Percentiles rank a stretch among this genome's conserved stretches.
Conservation (phyloP, 2,888 invertebrate genomes). For the Hesperia comma region DNA sequence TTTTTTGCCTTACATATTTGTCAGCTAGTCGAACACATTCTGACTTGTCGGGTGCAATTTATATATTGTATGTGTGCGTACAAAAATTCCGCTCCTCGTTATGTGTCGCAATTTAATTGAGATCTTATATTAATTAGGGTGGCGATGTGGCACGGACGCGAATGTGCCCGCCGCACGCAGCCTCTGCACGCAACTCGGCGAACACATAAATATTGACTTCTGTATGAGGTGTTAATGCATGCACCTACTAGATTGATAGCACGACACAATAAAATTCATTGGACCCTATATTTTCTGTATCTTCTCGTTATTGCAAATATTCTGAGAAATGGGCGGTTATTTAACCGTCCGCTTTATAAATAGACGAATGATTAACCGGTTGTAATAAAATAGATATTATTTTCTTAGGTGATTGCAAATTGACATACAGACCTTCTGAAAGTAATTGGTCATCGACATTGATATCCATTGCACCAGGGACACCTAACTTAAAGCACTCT, state of each 20-base stretch:
- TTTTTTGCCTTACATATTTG: slow-evolving; percentile 32
- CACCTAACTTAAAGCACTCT: no score
- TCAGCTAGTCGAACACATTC: slow-evolving; percentile 36
- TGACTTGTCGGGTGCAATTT: slow-evolving; percentile 34
- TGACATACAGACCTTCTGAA: no score
- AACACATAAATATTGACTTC: slow-evolving; percentile 48
- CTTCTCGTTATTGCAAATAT: slow-evolving; percentile 16
- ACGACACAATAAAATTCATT: slow-evolving; percentile 31
- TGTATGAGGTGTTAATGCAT: slow-evolving; percentile 45
- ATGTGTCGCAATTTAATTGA: slow-evolving; percentile 84
- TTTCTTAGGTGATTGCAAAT: not conserved
- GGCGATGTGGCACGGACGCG: slow-evolving; percentile 71
- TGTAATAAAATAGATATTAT: no score
- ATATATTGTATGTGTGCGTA: slow-evolving; percentile 37
- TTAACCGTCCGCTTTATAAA: not conserved
- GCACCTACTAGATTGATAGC: slow-evolving; percentile 33
- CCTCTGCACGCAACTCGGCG: slow-evolving; percentile 68
- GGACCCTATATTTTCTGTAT: slow-evolving; percentile 26
- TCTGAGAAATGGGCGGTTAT: slow-evolving; percentile 2
- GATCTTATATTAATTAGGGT: slow-evolving; percentile 84
- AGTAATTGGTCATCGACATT: no score
- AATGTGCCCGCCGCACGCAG: slow-evolving; percentile 81
- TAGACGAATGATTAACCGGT: not conserved
- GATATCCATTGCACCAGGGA: no score
- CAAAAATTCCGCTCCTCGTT: slow-evolving; percentile 76